Evolutionary conservation across 2,888 invertebrate species (phyloP).

Genomic region (Chrysodeixis includens): DNA sequence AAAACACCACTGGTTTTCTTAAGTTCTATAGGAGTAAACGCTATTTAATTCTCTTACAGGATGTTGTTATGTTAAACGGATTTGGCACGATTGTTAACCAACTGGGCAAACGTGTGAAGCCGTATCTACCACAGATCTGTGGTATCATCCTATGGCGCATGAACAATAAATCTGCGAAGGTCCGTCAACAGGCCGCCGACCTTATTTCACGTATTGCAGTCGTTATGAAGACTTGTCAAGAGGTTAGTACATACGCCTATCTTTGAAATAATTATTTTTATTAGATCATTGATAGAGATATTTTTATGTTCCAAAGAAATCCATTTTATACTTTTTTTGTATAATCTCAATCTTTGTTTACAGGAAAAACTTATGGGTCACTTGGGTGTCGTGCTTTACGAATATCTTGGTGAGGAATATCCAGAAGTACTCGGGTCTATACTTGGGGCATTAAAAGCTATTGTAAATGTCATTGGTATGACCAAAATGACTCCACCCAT

Average conservation of each 20-base stretch:
- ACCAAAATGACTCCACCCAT: slow-evolving; percentile 99
- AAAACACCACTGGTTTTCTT: too few species aligned
- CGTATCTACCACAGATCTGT: slow-evolving; percentile 99
- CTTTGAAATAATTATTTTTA: neutral
- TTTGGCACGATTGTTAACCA: slow-evolving; percentile 99
- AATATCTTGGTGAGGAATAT: slow-evolving; percentile 99
- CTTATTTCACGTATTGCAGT: slow-evolving; percentile 99
- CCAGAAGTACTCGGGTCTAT: slow-evolving; percentile 99
- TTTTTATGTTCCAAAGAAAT: too few species aligned
- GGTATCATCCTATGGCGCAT: slow-evolving; percentile 99
- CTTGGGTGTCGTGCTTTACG: slow-evolving; percentile 99
- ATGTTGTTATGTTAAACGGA: slow-evolving; percentile 99
- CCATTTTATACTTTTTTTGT: too few species aligned
- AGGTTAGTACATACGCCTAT: slow-evolving; percentile 82
- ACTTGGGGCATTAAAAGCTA: slow-evolving; percentile 99
- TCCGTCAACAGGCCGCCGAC: slow-evolving; percentile 99
- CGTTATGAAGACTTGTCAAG: slow-evolving; percentile 99
- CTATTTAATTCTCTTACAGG: slow-evolving; percentile 84
- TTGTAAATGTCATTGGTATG: slow-evolving; percentile 99
- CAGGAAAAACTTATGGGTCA: slow-evolving; percentile 99
- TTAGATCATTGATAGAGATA: too few species aligned
- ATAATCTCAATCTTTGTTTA: slow-evolving; percentile 15
- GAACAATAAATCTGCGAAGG: slow-evolving; percentile 99
- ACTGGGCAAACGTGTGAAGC: slow-evolving; percentile 98
- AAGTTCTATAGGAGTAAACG: slow-evolving; percentile 9